phyloP scores from a whole-genome alignment of 2,888 invertebrate species.

The Cephus nigrinus region DNA sequence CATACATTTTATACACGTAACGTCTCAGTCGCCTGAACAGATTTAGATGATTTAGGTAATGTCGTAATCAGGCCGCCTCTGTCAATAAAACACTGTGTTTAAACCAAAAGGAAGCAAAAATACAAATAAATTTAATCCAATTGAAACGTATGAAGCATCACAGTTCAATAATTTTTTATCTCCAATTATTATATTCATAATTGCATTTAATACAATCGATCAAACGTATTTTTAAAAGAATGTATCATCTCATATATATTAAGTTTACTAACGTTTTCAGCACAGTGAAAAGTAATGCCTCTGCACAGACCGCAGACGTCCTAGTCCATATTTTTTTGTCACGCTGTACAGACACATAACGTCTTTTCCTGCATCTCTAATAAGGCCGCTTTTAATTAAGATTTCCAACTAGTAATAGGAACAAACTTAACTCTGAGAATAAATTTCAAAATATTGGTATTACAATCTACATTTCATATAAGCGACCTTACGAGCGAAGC shows the following conservation, averaged over 20 bases:
- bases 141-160: neutral
- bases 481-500: too few relatives aligned
- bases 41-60: neutral
- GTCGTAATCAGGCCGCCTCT: neutral
- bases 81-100: neutral
- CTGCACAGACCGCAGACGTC: too few relatives aligned
- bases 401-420: too few relatives aligned
- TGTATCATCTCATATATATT: neutral
- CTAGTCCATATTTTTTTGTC: too few relatives aligned
- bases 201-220: neutral
- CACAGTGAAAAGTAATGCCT: neutral
- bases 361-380: neutral
- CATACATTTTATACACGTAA: neutral
- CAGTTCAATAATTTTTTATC: neutral
- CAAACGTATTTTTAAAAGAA: neutral
- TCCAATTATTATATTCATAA: neutral
- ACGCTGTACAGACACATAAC: neutral
- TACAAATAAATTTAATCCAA: neutral
- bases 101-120: neutral
- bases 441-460: too few relatives aligned
- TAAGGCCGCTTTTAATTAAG: neutral
- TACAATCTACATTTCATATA: too few relatives aligned
- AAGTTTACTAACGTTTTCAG: neutral
- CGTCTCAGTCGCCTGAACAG: neutral
- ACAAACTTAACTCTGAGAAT: too few relatives aligned